These are phyloP conservation scores for Columba livia DNA, from an alignment of 2,113 vertebrate species.

Conservation along the genomic window DNA sequence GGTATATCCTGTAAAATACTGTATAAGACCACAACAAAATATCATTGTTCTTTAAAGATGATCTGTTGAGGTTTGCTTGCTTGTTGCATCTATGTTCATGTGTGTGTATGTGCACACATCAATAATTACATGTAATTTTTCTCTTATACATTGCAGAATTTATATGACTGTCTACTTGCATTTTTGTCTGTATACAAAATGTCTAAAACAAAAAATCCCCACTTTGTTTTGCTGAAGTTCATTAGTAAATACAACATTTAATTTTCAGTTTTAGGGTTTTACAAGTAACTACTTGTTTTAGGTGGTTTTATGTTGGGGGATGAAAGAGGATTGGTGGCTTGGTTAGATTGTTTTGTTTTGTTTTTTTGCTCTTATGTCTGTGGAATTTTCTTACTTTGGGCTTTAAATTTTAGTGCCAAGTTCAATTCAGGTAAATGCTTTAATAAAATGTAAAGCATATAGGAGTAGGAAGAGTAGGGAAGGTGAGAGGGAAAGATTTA, in stretches of 20 bases:
- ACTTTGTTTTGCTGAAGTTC: background rate
- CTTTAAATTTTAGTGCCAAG: background rate
- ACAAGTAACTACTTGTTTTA: background rate
- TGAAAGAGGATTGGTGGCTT: background rate
- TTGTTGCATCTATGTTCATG: background rate
- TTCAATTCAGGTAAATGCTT: slow-evolving; percentile 28
- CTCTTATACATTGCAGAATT: background rate
- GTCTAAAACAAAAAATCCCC: background rate
- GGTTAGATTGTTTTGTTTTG: background rate
- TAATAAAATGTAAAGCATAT: background rate
- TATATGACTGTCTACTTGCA: background rate
- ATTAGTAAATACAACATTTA: background rate
- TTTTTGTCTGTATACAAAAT: background rate
- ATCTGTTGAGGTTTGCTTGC: background rate
- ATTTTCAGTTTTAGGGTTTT: background rate
- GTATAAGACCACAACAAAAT: background rate
- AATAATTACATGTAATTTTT: background rate
- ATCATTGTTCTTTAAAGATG: background rate
- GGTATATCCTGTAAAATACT: slow-evolving; percentile 69
- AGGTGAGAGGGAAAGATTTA: slow-evolving; percentile 1
- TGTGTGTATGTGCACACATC: background rate
- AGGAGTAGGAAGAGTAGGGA: background rate
- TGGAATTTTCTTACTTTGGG: background rate
- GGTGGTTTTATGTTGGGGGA: background rate
- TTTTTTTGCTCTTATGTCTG: background rate